Base-by-base conservation (phyloP, 2,797 vertebrate species). In the Onychomys torridus region DNA sequence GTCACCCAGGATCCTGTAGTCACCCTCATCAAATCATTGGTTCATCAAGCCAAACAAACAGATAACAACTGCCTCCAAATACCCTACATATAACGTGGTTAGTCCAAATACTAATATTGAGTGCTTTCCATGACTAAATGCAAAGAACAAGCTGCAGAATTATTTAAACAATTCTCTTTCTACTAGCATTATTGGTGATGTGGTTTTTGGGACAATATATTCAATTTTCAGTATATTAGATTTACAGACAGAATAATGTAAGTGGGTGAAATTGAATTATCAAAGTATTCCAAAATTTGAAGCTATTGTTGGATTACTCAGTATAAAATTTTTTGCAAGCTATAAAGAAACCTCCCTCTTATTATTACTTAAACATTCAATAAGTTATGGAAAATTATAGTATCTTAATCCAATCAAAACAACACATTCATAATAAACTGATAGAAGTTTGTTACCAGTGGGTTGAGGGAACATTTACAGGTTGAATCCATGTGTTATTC, bases 131-230 rank as follows among this genome's bases (percentile, higher is more conserved):
- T 3, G 19, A 82, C 3, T 29, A 37, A 79, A 92, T 91, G 86
- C 6, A 25, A 92, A 92, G 37, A 43, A 69, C 75, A 91, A 84
- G 65, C 88, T 90, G 29, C 29, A 78, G 17, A 46, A 90, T n/a
- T 83, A 89, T n/a, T 91, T 57, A 75, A 65, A 61, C 2, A 69
- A 86, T 95, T 96, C 8, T 94, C 29, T 76, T 83, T 76, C 6
- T 37, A 32, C 77, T 14, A 77, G 40, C 76, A 59, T 71, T 83
- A 59, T 0, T n/a, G 0, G 89, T 96, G 55, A 67, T 89, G 0
- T 76, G 8, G 49, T 73, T 77, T 92, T 93, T 61, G 14, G 90
- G 73, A 92, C 75, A 52, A 71, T 21, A 11, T 40, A 11, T 85
- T 23, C 5, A 69, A 79, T 92, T 86, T 83, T 61, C 5, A 84